Percentiles rank a stretch among this genome's conserved stretches.
These are phyloP conservation scores for Abramis brama DNA, from an alignment of 2,113 vertebrate species.

Conservation along the genomic window DNA sequence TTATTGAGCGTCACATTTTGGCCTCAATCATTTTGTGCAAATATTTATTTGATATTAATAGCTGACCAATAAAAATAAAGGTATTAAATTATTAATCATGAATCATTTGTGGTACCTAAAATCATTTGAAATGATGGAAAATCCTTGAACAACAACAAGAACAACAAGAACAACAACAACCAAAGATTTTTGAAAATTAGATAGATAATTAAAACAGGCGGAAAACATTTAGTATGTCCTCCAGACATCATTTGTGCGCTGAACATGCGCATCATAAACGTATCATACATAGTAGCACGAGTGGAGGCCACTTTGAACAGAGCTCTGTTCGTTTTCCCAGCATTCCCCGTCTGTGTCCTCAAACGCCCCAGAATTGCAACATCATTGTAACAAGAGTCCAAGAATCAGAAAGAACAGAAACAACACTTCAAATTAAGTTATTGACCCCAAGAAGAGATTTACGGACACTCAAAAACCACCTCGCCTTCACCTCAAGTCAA, in stretches of 20 bases:
- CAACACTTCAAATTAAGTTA: conserved; percentile 6
- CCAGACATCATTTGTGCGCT: background rate
- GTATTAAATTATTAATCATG: background rate
- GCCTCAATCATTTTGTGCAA: too few relatives aligned
- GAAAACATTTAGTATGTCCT: background rate
- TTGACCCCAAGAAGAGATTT: background rate
- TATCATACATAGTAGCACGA: background rate
- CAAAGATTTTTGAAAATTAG: too few relatives aligned
- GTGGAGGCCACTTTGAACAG: background rate
- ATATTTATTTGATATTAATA: too few relatives aligned
- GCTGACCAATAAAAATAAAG: too few relatives aligned
- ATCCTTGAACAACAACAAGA: background rate
- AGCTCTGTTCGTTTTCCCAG: background rate
- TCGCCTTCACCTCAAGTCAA: background rate
- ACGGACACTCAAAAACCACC: background rate
- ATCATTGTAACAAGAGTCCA: conserved; percentile 16
- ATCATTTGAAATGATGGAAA: background rate
- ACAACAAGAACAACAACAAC: too few relatives aligned
- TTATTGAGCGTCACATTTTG: background rate
- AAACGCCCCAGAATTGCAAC: conserved; percentile 10
- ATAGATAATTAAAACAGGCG: background rate
- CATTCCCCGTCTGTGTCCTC: conserved; percentile 8
- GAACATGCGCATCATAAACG: background rate
- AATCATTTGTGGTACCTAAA: background rate
- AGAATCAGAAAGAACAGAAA: conserved; percentile 2